These are phyloP conservation scores for Eilema griseolum DNA, from an alignment of 2,888 invertebrate genomes.

Conservation along the genomic window DNA sequence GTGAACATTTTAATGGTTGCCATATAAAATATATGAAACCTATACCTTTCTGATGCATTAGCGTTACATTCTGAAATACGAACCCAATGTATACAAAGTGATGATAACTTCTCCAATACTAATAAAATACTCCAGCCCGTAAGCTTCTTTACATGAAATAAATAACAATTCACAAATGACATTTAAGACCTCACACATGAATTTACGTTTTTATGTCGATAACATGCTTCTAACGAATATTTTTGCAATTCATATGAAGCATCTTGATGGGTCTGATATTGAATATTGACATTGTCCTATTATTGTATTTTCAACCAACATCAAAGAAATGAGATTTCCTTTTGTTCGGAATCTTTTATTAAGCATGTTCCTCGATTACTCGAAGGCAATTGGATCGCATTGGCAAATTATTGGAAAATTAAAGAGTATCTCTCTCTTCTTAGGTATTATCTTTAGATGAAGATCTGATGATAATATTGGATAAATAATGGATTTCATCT, in stretches of 20 bases:
- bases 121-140: background rate
- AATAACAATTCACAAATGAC: background rate
- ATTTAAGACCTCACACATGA: slow-evolving; percentile 4
- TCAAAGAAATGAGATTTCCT: background rate
- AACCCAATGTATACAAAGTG: background rate
- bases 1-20: too few relatives aligned
- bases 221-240: background rate
- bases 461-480: too few relatives aligned
- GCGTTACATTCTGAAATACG: background rate
- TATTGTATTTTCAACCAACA: background rate
- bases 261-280: background rate
- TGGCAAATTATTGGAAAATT: too few relatives aligned
- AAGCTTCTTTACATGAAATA: background rate
- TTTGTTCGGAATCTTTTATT: background rate
- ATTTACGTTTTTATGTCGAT: slow-evolving; percentile 3
- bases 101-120: background rate
- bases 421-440: background rate
- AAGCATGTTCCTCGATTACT: background rate
- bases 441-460: background rate
- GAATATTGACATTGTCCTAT: background rate
- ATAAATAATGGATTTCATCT: too few relatives aligned
- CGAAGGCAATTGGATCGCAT: background rate
- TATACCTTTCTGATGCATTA: too few relatives aligned
- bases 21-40: too few relatives aligned
- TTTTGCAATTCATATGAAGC: background rate